Evolutionary conservation across 1,140 invertebrate genomes (phyloP).

Genomic region (Lordiphosa collinella): DNA sequence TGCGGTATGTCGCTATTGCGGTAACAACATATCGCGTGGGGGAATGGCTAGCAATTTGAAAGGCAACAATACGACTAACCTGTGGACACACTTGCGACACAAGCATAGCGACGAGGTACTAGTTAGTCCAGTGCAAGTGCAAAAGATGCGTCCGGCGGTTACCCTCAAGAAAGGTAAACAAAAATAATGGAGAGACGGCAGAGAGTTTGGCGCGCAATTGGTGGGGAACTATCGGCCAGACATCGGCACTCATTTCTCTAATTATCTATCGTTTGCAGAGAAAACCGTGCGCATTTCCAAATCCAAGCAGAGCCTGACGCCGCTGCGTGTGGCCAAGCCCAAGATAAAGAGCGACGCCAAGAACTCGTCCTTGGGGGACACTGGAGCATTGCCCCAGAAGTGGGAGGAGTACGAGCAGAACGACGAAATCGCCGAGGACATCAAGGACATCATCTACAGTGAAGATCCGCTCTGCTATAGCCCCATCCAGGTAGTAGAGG

Average conservation of each 20-base stretch:
- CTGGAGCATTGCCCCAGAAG: conserved; percentile 57
- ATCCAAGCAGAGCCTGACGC: conserved; percentile 43
- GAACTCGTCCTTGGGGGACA: conserved; percentile 7
- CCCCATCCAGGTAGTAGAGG: conserved; percentile 63
- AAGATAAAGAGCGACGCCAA: conserved; percentile 41
- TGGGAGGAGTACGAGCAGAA: conserved; percentile 67
- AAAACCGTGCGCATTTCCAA: conserved; percentile 59
- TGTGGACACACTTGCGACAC: conserved; percentile 63
- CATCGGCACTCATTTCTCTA: conserved; percentile 24
- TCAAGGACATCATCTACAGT: conserved; percentile 66
- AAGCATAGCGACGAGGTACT: conserved; percentile 62
- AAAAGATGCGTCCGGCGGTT: conserved; percentile 12
- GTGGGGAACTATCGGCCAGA: conserved; percentile 57
- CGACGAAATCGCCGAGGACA: conserved; percentile 60
- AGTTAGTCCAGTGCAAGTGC: conserved; percentile 46
- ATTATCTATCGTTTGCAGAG: conserved; percentile 40
- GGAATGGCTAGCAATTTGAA: conserved; percentile 67
- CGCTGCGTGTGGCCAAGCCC: conserved; percentile 51
- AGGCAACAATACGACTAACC: conserved; percentile 64
- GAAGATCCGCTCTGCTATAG: conserved; percentile 67
- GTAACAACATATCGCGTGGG: conserved; percentile 69
- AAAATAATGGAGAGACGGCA: conserved; percentile 1
- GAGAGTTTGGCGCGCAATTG: conserved; percentile 41
- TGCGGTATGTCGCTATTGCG: conserved; percentile 63
- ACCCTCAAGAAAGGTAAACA: conserved; percentile 62